Evolutionary conservation across 2,113 vertebrate genomes (phyloP), one percentile per base, ranked within the genome.

Genomic region (Platysteira castanea): DNA sequence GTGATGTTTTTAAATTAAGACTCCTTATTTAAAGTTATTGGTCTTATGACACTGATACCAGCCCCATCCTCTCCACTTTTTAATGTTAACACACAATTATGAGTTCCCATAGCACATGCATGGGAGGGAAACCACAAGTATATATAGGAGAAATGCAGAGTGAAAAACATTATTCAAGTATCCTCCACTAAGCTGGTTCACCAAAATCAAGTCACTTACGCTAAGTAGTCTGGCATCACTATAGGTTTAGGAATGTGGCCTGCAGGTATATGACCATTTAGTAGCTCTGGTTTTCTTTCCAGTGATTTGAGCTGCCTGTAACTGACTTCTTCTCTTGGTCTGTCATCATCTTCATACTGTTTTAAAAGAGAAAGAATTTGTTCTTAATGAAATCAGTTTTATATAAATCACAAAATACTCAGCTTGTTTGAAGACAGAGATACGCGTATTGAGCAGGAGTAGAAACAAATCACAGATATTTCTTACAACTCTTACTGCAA

Each of bases 211-310:
- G 64, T 52, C 64, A 99, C 99, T 99, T 91, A 99, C 99, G 98
- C 98, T 69, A 99, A 97, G 14, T 99, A 99, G 96, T 99, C 99
- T 1, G 99, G 99, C 97, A 99, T 99, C 74, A 99, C 96, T 19
- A 99, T 98, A 18, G 99, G 99, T 90, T 99, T 99, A 20, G 99
- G 99, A 94, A 99, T 99, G 97, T 99, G 98, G 49, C 99, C 99
- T 1, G 99, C 95, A 17, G 99, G 99, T 59, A 99, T 99, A 95
- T 99, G 98, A 37, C 99, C 98, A 82, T 98, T 98, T 44, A 98
- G 97, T 10, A 99, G 97, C 86, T 99, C 99, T 2, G 99, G 98
- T 95, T 98, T 98, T 95, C 97, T 67, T 90, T 98, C 97, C 57
- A 94, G 35, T 27, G 97, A 71, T 84, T 96, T 97, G 35, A 93